These are phyloP conservation scores for Agrypnia vestita DNA, from an alignment of 1,140 invertebrate genomes.

Conservation along the genomic window DNA sequence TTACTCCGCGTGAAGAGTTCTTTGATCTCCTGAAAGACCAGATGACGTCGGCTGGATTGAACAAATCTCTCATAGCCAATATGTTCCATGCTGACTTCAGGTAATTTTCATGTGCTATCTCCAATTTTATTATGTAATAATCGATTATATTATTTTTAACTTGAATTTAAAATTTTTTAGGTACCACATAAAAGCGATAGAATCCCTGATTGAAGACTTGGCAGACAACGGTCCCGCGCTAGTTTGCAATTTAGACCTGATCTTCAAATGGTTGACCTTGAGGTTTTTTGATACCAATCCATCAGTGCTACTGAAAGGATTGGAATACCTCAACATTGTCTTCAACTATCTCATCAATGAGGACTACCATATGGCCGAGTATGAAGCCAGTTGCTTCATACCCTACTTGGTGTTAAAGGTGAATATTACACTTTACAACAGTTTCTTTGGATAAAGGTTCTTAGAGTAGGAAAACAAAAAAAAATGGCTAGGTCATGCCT, in stretches of 20 bases:
- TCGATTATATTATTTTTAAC: constrained; percentile 15
- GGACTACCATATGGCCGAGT: constrained; percentile 90
- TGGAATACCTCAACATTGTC: constrained; percentile 91
- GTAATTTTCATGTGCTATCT: constrained; percentile 62
- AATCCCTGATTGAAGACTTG: constrained; percentile 89
- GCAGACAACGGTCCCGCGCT: constrained; percentile 84
- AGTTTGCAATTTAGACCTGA: constrained; percentile 93
- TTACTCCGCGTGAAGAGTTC: constrained; percentile 93
- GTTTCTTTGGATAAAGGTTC: no score
- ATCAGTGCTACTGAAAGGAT: constrained; percentile 93
- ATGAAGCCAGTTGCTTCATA: constrained; percentile 94
- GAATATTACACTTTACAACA: constrained; percentile 43
- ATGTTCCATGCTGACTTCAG: constrained; percentile 97
- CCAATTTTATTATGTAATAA: constrained; percentile 16
- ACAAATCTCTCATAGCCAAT: constrained; percentile 88
- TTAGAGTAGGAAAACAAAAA: no score
- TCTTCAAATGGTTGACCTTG: constrained; percentile 96
- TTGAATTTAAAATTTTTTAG: constrained; percentile 69
- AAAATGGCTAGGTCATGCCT: no score
- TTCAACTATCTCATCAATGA: constrained; percentile 86
- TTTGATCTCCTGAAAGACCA: constrained; percentile 93
- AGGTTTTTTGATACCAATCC: constrained; percentile 99
- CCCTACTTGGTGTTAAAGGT: constrained; percentile 95
- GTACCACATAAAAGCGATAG: constrained; percentile 96
- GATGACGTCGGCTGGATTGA: constrained; percentile 91